These are phyloP conservation scores for Pocota personata DNA, from an alignment of 2,888 invertebrate genomes.

Conservation along the genomic window DNA sequence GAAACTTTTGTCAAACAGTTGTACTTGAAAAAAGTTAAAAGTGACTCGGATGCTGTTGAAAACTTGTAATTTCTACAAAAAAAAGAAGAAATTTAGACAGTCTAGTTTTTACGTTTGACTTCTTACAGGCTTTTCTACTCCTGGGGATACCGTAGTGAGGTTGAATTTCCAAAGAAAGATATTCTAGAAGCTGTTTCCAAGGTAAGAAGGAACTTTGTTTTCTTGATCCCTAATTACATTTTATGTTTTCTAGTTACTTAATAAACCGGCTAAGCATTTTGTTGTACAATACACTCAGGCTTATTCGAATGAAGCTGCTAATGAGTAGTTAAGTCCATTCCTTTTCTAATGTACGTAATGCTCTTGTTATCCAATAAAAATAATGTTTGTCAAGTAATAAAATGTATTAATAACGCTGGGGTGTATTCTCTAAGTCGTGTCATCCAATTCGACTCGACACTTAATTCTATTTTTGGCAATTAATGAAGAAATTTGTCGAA, in stretches of 20 bases:
- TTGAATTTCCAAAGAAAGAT: conserved; percentile 76
- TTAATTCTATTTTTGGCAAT: too few relatives aligned
- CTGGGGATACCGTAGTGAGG: conserved; percentile 76
- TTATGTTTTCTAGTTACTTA: conserved; percentile 74
- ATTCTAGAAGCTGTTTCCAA: conserved; percentile 75
- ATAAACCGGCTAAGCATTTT: conserved; percentile 75
- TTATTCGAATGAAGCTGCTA: conserved; percentile 32
- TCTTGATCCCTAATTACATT: background rate
- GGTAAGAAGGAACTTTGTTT: conserved; percentile 62
- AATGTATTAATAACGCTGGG: too few relatives aligned
- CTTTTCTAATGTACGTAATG: background rate
- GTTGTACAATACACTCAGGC: conserved; percentile 75
- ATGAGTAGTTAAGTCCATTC: background rate
- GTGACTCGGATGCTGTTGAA: conserved; percentile 56
- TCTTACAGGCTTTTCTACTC: conserved; percentile 75
- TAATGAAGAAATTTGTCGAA: too few relatives aligned
- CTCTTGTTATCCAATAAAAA: background rate
- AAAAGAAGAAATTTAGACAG: background rate
- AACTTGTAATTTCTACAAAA: conserved; percentile 34
- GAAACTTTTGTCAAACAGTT: conserved; percentile 78
- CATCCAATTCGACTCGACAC: too few relatives aligned
- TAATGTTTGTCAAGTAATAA: too few relatives aligned
- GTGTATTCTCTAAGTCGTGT: too few relatives aligned
- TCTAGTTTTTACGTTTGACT: background rate
- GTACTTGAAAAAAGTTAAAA: conserved; percentile 76